These are phyloP conservation scores for Stomatorhinus ivindoensis DNA, from an alignment of 2,113 vertebrate species.

Conservation along the genomic window DNA sequence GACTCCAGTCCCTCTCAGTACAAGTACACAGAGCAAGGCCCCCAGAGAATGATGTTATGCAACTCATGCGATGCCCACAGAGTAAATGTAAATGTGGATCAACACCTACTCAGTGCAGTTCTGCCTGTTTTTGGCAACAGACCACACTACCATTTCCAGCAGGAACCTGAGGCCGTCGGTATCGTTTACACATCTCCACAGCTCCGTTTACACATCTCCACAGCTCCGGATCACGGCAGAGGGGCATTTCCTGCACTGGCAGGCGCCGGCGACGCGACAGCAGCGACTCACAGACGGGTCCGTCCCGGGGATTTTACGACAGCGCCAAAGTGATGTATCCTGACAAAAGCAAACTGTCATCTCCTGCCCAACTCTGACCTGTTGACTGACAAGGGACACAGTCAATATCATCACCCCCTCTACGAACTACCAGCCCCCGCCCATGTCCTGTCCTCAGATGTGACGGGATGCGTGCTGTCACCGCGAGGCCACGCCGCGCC, in stretches of 20 bases:
- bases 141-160: not conserved
- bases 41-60: constrained; percentile 17
- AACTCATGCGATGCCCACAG: constrained; percentile 29
- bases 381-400: not conserved
- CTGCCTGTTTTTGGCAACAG: not conserved
- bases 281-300: constrained; percentile 30
- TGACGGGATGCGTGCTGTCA: not conserved
- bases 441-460: constrained; percentile 36
- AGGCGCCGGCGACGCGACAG: not conserved
- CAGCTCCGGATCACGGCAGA: not conserved
- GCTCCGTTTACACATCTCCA: not conserved
- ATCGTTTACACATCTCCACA: not conserved
- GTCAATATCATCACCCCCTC: not conserved
- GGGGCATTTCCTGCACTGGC: not conserved
- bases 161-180: constrained; percentile 4
- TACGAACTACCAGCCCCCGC: constrained; percentile 2
- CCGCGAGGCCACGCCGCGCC: not conserved
- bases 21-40: constrained; percentile 17
- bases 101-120: not conserved
- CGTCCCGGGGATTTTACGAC: constrained; percentile 33
- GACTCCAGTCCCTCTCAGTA: constrained; percentile 15
- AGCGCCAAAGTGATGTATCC: constrained; percentile 28
- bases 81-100: constrained; percentile 9
- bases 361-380: constrained; percentile 22
- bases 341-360: constrained; percentile 35